phyloP scores from a whole-genome alignment of 2,113 vertebrate genomes.

The Cacatua alba region DNA sequence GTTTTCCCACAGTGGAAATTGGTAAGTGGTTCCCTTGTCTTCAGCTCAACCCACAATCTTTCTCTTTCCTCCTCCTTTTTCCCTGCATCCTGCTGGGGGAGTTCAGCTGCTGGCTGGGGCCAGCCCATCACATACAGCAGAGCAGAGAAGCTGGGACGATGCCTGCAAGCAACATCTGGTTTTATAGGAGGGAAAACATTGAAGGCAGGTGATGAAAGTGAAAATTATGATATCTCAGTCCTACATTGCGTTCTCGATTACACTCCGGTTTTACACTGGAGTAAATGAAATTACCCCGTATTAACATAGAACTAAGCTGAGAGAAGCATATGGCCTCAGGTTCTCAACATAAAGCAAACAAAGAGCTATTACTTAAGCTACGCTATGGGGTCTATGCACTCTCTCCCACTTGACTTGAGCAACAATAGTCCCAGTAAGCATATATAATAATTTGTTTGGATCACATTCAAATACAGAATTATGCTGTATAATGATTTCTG shows the following conservation, averaged over 20 bases:
- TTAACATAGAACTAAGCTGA: neutral
- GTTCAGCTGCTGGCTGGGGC: neutral
- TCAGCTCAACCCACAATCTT: neutral
- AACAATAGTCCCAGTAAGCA: neutral
- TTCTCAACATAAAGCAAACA: neutral
- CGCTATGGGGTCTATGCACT: neutral
- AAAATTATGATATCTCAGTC: neutral
- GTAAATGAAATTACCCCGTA: neutral
- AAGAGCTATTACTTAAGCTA: neutral
- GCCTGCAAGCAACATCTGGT: neutral
- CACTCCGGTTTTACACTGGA: neutral
- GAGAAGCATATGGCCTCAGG: neutral
- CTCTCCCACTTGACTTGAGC: neutral
- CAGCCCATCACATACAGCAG: neutral
- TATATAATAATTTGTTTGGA: neutral
- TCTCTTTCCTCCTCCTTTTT: neutral
- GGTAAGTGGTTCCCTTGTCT: neutral
- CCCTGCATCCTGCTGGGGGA: neutral
- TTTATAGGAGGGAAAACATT: neutral
- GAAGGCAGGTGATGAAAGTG: neutral
- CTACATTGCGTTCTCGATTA: fast-evolving
- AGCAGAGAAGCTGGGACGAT: neutral
- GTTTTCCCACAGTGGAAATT: neutral
- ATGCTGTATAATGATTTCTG: neutral
- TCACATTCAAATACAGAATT: neutral